Evolutionary conservation across 2,888 invertebrate genomes (phyloP), one percentile per base, ranked within the genome.

Genomic region (Eupsilia transversa): DNA sequence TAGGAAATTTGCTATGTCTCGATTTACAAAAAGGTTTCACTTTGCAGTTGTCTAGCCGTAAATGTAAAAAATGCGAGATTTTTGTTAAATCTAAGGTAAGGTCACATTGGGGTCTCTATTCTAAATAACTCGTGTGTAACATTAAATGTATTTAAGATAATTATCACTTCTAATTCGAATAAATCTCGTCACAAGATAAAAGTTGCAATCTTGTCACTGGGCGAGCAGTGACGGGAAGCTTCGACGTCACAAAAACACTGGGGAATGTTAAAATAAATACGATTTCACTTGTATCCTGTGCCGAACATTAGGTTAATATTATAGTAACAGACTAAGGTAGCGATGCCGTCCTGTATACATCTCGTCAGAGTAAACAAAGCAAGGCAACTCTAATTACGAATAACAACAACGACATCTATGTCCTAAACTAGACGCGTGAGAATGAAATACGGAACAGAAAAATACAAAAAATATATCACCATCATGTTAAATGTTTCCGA

Each of bases 351-450:
- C 59, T 79, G 56, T 74, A 80, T 80, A 74, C 68, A 82, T 80
- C 80, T 87, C 81, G 78, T 85, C 71, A 84, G 83, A 87, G 79
- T 88, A 77, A 82, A 84, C 86, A 86, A 89, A 85, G 70, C 90
- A 91, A 90, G 90, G 90, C 90, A 90, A 89, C 83, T 80, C 83
- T 88, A 91, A 86, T 83, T 86, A 88, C 79, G 76, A 86, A 85
- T 65, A 64, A 56, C 64, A 64, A 72, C 79, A 78, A 79, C 83
- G 73, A 83, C 73, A 79, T 46, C 54, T 35, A 60, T 83, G 60
- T 49, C 38, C 70, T 66, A 20, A 35, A 49, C 35, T 35, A 63
- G 33, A 38, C 59, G 54, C 38, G 59, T 20, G 14, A 59, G 2
- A 3, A 54, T 5, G n/a, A 41, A 41, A 10, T 27, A 57, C 49